Evolutionary conservation across 2,113 vertebrate genomes (phyloP).

Genomic region (Leiothrix lutea): DNA sequence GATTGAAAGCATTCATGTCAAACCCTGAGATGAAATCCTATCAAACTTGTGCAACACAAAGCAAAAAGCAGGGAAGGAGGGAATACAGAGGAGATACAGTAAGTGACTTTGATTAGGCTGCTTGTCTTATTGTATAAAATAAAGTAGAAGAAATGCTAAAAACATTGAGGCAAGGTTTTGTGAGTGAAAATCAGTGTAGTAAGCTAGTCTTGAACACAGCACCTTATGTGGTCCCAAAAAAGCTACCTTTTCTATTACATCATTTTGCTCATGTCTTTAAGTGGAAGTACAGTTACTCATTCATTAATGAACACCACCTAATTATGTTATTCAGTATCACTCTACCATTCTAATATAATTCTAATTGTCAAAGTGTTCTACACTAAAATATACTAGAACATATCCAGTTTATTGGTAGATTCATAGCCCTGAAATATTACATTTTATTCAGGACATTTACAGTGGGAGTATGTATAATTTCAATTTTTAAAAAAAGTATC

Average conservation of each 20-base stretch:
- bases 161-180: not conserved
- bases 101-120: not conserved
- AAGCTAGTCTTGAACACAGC: not conserved
- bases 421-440: not conserved
- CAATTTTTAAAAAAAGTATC: not conserved
- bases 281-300: not conserved
- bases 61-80: not conserved
- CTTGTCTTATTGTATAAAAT: not conserved
- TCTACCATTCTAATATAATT: not conserved
- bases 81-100: not conserved
- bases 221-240: not conserved
- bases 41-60: not conserved
- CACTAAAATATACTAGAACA: not conserved
- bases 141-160: not conserved
- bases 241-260: not conserved
- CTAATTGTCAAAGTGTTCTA: constrained; percentile 2
- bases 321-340: not conserved
- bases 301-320: not conserved
- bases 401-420: not conserved
- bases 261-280: constrained; percentile 28
- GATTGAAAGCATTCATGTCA: not conserved
- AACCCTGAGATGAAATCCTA: not conserved
- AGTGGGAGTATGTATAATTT: not conserved
- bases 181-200: not conserved
- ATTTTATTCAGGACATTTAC: not conserved